Conservation (phyloP, 2,888 invertebrate species). For the Chloroclysta siterata region DNA sequence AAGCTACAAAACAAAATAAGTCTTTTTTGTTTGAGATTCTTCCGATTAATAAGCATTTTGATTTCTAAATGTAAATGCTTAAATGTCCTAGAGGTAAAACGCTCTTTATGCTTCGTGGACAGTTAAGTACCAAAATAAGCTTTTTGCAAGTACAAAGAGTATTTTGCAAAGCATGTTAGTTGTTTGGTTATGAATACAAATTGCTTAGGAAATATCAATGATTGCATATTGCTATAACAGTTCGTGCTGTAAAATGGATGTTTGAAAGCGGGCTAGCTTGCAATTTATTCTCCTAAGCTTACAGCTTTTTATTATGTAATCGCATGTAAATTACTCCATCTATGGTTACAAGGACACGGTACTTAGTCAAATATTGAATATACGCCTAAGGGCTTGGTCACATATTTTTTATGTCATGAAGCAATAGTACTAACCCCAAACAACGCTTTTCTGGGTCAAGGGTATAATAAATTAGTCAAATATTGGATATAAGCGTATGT, state of each 20-base stretch:
- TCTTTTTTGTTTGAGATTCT: too few species aligned
- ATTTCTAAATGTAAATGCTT: not conserved
- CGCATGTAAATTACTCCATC: not conserved
- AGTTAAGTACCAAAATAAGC: too few species aligned
- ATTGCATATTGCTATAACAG: not conserved
- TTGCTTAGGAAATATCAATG: not conserved
- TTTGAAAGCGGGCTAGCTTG: not conserved
- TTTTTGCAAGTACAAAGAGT: not conserved
- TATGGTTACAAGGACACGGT: not conserved
- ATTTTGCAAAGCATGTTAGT: not conserved
- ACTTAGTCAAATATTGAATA: not conserved
- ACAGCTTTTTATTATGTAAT: slow-evolving; percentile 2
- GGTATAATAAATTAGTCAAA: too few species aligned
- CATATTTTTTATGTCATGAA: too few species aligned
- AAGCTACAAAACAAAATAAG: too few species aligned
- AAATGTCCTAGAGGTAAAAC: too few species aligned
- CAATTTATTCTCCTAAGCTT: slow-evolving; percentile 1
- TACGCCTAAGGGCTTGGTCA: not conserved
- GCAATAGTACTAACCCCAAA: too few species aligned
- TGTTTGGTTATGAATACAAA: not conserved
- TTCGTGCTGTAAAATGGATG: slow-evolving; percentile 2
- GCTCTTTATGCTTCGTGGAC: too few species aligned
- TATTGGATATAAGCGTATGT: too few species aligned
- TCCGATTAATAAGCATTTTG: not conserved
- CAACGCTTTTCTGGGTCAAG: too few species aligned